Percentiles rank a stretch among this genome's conserved stretches.
Conservation (phyloP, 1,140 invertebrate species). For the Neelides sp. region DNA sequence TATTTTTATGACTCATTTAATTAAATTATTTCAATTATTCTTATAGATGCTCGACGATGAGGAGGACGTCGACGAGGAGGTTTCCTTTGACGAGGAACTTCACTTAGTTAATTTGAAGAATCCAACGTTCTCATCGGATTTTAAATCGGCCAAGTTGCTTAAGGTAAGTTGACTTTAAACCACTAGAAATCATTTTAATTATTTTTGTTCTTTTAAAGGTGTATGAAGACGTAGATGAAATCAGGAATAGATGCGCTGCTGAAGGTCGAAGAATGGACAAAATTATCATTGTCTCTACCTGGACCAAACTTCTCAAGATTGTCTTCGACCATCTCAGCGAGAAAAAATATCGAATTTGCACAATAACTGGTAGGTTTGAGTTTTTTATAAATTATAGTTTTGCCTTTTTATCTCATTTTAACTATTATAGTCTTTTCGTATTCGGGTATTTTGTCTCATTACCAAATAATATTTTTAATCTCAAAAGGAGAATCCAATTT, state of each 20-base stretch:
- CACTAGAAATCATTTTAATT: neutral
- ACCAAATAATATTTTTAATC: neutral
- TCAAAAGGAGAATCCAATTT: constrained; percentile 26
- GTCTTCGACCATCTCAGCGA: constrained; percentile 47
- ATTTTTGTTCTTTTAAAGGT: constrained; percentile 40
- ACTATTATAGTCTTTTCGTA: no score
- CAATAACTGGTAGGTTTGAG: constrained; percentile 47
- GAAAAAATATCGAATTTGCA: constrained; percentile 41
- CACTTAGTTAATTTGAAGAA: constrained; percentile 49
- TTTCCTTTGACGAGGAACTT: constrained; percentile 29
- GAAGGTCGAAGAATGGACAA: constrained; percentile 43
- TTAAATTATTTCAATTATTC: neutral
- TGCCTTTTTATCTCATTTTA: no score
- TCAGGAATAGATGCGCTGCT: constrained; percentile 32
- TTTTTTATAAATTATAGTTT: constrained; percentile 12
- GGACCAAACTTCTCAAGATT: constrained; percentile 61
- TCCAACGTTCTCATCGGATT: constrained; percentile 53
- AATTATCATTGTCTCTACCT: constrained; percentile 75
- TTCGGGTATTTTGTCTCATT: neutral
- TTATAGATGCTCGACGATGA: constrained; percentile 35
- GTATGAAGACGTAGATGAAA: constrained; percentile 43
- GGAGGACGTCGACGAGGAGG: constrained; percentile 32
- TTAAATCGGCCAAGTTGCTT: constrained; percentile 34
- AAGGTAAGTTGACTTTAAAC: constrained; percentile 38
- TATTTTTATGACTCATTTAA: constrained; percentile 2